These are phyloP conservation scores for Amblyornis subalaris DNA, from an alignment of 2,113 vertebrate genomes.

Conservation along the genomic window DNA sequence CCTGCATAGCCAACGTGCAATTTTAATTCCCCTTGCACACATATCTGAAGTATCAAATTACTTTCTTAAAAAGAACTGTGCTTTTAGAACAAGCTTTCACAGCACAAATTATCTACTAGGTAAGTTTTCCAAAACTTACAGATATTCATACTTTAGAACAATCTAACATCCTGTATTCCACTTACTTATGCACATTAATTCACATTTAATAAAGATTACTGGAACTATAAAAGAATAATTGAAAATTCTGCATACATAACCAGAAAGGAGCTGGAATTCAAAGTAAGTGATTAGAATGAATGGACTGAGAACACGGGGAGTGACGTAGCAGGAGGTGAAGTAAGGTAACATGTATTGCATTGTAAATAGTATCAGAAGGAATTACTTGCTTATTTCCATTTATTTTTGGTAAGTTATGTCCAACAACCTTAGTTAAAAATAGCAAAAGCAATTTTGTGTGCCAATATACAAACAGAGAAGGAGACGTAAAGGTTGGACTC, in stretches of 20 bases:
- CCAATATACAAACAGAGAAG: background rate
- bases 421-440: conserved; percentile 6
- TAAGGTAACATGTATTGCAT: background rate
- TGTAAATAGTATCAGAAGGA: background rate
- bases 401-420: background rate
- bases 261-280: background rate
- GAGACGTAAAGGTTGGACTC: background rate
- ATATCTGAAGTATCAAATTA: background rate
- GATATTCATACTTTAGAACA: background rate
- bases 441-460: background rate
- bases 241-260: background rate
- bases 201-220: background rate
- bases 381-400: conserved; percentile 8
- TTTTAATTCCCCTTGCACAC: background rate
- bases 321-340: background rate
- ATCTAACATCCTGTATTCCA: background rate
- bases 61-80: background rate
- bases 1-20: background rate
- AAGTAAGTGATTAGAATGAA: background rate
- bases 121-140: background rate
- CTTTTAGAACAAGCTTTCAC: background rate
- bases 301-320: background rate
- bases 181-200: background rate
- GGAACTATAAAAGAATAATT: background rate
- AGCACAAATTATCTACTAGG: background rate